A percentile compares a stretch with the other conserved stretches of the same genome.
These are phyloP conservation scores for Caranx ignobilis DNA, from an alignment of 2,113 vertebrate genomes.

Conservation along the genomic window DNA sequence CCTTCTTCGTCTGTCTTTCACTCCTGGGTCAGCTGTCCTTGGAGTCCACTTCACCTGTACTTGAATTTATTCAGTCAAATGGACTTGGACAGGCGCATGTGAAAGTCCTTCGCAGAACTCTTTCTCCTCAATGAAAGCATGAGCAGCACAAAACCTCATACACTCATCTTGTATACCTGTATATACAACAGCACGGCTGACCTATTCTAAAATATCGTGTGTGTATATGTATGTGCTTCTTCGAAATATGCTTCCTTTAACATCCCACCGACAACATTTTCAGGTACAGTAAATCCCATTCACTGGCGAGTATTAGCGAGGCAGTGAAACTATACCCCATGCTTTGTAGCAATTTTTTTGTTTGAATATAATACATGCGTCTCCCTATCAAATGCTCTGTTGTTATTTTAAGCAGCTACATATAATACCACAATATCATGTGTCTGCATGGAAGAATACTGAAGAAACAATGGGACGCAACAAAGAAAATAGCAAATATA, in stretches of 20 bases:
- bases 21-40: constrained; percentile 50
- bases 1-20: constrained; percentile 23
- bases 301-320: background rate
- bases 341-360: background rate
- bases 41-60: constrained; percentile 3
- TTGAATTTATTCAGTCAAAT: constrained; percentile 14
- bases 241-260: background rate
- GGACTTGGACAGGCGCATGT: background rate
- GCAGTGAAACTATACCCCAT: background rate
- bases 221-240: background rate
- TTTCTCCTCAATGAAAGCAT: background rate
- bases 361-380: background rate
- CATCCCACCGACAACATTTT: background rate
- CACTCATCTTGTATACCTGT: background rate
- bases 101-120: constrained; percentile 14
- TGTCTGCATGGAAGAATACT: background rate
- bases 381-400: background rate
- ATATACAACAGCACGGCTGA: background rate
- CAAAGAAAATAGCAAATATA: background rate
- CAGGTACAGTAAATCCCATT: background rate
- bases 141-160: background rate
- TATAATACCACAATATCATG: background rate
- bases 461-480: background rate
- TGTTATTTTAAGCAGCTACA: background rate
- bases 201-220: background rate